Evolutionary conservation across 1,140 invertebrate genomes (phyloP).

Genomic region (Varroa destructor): DNA sequence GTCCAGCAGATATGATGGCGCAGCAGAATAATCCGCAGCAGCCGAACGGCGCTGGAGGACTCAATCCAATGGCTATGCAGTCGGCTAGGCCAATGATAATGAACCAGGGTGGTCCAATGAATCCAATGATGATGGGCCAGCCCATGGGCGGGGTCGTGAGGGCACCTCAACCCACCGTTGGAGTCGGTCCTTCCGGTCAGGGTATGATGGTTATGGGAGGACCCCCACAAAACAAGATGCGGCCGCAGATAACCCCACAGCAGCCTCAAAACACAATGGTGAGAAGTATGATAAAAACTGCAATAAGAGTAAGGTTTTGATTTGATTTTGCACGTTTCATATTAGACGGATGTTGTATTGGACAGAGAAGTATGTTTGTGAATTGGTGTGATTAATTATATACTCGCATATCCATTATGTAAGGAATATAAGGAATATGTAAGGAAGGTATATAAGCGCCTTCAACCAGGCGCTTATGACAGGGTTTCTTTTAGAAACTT

Average conservation of each 20-base stretch:
- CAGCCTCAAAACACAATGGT: conserved; percentile 14
- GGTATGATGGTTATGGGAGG: conserved; percentile 24
- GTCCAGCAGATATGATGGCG: too few species aligned
- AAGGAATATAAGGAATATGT: too few species aligned
- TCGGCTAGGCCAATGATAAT: conserved; percentile 29
- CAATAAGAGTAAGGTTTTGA: too few species aligned
- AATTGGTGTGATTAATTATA: too few species aligned
- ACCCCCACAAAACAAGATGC: conserved; percentile 9
- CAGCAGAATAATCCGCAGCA: conserved; percentile 29
- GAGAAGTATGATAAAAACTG: background rate
- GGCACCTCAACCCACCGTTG: background rate
- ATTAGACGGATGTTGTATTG: too few species aligned
- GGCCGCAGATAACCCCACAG: conserved; percentile 10
- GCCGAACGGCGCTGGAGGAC: conserved; percentile 29
- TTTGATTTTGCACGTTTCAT: too few species aligned
- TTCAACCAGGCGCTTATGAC: too few species aligned
- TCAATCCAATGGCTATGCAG: conserved; percentile 34
- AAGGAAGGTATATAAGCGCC: too few species aligned
- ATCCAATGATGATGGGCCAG: conserved; percentile 26
- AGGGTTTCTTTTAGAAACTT: too few species aligned
- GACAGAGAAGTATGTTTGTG: too few species aligned
- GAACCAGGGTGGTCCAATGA: background rate
- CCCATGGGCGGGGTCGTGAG: background rate
- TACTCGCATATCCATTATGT: too few species aligned
- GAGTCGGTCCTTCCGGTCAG: conserved; percentile 6